Evolutionary conservation across 1,140 invertebrate genomes (phyloP).

Genomic region (Lutraria rhynchaena): DNA sequence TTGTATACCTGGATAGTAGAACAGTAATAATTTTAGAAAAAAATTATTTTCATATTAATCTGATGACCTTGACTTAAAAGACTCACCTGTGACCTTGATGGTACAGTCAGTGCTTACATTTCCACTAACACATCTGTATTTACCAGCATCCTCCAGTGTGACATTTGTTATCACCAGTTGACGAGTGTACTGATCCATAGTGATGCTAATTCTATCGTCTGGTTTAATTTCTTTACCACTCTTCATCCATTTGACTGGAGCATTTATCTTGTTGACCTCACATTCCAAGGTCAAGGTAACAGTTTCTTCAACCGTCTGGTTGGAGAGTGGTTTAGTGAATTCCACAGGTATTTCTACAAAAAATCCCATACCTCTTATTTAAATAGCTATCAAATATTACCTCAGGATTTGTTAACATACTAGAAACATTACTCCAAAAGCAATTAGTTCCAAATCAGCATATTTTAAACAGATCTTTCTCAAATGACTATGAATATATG

Average conservation of each 20-base stretch:
- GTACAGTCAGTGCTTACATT: constrained; percentile 66
- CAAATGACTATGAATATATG: no score
- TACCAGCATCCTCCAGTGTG: constrained; percentile 64
- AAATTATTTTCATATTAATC: no score
- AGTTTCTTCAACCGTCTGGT: constrained; percentile 72
- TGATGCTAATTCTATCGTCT: constrained; percentile 78
- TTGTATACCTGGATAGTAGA: no score
- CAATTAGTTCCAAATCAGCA: no score
- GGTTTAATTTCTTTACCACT: constrained; percentile 80
- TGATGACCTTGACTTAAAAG: no score
- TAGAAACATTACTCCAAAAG: no score
- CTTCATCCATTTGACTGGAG: constrained; percentile 79
- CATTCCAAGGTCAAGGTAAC: constrained; percentile 76
- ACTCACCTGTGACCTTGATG: constrained; percentile 65
- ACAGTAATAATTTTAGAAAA: no score
- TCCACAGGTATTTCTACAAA: constrained; percentile 73
- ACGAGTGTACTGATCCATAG: constrained; percentile 66
- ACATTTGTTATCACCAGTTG: constrained; percentile 67
- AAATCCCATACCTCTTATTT: no score
- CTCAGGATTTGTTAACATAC: no score
- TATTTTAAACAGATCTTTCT: no score
- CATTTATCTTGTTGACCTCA: constrained; percentile 76
- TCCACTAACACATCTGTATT: constrained; percentile 74
- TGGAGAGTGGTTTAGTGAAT: constrained; percentile 73
- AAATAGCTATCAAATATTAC: no score